Conservation (phyloP, 2,113 vertebrate genomes). For the Choloepus hoffmanni region DNA sequence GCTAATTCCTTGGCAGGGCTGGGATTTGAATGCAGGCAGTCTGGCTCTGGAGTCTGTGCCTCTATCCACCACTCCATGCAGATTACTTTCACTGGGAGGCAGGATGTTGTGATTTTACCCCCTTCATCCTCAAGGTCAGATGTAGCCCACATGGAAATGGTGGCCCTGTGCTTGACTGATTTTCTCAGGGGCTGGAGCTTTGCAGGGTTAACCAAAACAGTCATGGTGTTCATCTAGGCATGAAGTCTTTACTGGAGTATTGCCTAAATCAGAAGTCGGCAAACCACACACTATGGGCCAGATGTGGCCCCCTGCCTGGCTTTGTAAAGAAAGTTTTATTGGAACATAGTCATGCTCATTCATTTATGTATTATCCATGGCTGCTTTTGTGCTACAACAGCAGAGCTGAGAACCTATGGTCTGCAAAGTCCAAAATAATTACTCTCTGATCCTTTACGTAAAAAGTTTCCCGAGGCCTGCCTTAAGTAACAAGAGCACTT, state of each 20-base stretch:
- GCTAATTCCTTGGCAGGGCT: neutral
- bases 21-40: neutral
- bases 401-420: neutral
- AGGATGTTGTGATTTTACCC: neutral
- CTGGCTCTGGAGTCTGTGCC: neutral
- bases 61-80: neutral
- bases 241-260: neutral
- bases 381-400: neutral
- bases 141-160: neutral
- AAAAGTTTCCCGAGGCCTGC: neutral
- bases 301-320: neutral
- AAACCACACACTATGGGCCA: neutral
- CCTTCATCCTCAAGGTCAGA: neutral
- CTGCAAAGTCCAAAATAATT: neutral
- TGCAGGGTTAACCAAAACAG: neutral
- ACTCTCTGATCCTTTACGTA: neutral
- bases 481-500: neutral
- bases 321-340: slow-evolving; percentile 29
- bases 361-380: neutral
- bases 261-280: neutral
- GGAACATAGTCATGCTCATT: too few relatives aligned
- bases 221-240: neutral
- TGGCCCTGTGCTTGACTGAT: neutral
- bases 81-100: neutral
- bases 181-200: neutral